Evolutionary conservation across 2,113 vertebrate genomes (phyloP).

Genomic region (Leiothrix lutea): DNA sequence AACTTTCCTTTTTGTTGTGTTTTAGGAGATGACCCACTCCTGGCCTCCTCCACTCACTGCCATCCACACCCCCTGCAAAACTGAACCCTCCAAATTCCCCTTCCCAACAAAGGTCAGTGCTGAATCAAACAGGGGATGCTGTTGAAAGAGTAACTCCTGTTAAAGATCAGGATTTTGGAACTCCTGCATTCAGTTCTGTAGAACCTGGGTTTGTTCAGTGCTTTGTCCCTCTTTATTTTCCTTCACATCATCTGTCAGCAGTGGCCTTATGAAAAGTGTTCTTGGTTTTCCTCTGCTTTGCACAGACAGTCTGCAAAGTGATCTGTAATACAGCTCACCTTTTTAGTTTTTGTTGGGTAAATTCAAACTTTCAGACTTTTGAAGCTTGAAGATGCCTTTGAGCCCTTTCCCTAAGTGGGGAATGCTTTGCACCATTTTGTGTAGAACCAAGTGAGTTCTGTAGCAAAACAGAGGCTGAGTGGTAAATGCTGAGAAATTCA

Average conservation of each 20-base stretch:
- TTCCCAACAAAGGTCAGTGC: slow-evolving; percentile 95
- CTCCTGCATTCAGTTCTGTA: not conserved
- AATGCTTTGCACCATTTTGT: not conserved
- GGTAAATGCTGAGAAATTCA: not conserved
- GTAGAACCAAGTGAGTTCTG: not conserved
- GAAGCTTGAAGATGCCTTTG: not conserved
- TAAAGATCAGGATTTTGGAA: not conserved
- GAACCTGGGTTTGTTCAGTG: not conserved
- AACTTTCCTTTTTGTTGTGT: not conserved
- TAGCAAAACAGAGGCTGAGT: not conserved
- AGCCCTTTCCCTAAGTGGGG: not conserved
- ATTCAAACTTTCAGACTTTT: not conserved
- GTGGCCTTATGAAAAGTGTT: not conserved
- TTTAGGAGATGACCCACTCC: slow-evolving; percentile 98
- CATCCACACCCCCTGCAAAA: slow-evolving; percentile 98
- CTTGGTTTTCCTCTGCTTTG: not conserved
- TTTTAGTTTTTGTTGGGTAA: not conserved
- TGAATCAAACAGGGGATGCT: not conserved
- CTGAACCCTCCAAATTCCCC: slow-evolving; percentile 98
- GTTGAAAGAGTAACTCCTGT: not conserved
- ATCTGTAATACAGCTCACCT: accelerated
- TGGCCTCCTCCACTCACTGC: slow-evolving; percentile 98
- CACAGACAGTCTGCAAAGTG: not conserved
- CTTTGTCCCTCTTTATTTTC: not conserved
- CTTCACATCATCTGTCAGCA: not conserved